Base-by-base conservation (phyloP, 1,140 invertebrate genomes). In the Diabrotica undecimpunctata region DNA sequence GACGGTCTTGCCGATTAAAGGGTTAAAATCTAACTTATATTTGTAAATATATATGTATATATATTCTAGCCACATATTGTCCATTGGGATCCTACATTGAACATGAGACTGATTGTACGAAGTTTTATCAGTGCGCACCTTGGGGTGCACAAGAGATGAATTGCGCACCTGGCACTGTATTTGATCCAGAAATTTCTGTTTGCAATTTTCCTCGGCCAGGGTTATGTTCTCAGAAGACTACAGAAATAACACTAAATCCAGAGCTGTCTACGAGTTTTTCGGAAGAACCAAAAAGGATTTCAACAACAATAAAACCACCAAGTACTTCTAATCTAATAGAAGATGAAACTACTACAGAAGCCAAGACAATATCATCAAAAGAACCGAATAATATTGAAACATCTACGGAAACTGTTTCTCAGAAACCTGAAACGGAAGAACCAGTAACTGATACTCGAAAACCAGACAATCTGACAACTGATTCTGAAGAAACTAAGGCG, bases 161-260 rank as follows among this genome's bases (percentile, higher is more conserved):
- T 11, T 81, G 80, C 55, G 74, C 78, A 0, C 64, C 62, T 13
- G 77, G 77, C 0, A 66, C 78, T 35, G 66, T 75, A 25, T 83
- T 81, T 52, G 41, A 46, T 6, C 41, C 8, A 2, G 4, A 8
- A 10, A 46, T 46, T 46, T n/a, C n/a, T 4, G n/a, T n/a, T 10
- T 46, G 41, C 6, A 46, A 46, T 46, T n/a, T 2, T 4, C n/a
- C 8, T 46, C 8, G 41, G 3, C 8, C 8, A 46, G 41, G n/a
- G 3, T n/a, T 46, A 46, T 46, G 41, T 46, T 2, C 3, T 10
- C 3, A 6, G 8, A 10, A 4, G 8, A 25, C 25, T 25, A 25
- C 25, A 25, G 25, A 25, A 25, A 25, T 25, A 1, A 25, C 25
- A n/a, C n/a, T n/a, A n/a, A n/a, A n/a, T n/a, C n/a, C n/a, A n/a